Conservation (phyloP, 2,797 vertebrate species). For the Enteromius radiatus region DNA sequence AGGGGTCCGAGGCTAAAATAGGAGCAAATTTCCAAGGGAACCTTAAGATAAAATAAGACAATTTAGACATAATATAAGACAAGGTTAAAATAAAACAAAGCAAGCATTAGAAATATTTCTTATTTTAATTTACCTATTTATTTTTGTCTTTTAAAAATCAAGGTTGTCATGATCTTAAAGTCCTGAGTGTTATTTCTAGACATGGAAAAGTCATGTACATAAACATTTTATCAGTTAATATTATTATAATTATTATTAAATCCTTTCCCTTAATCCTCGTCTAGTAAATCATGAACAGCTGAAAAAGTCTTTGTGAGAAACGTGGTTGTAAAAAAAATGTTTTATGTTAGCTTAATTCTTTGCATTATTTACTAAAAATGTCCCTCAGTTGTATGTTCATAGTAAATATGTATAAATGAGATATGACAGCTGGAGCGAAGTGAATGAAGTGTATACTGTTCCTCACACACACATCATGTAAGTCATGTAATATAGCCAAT, state of each 20-base stretch:
- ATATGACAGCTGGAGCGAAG: background rate
- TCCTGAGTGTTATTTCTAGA: background rate
- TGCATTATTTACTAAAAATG: background rate
- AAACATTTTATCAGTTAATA: background rate
- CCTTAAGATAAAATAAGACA: background rate
- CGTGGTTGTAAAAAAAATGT: background rate
- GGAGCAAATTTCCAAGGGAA: background rate
- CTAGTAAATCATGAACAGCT: background rate
- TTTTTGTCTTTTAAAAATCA: background rate
- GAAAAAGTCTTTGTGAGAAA: background rate
- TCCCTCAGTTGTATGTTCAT: background rate
- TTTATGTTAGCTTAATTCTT: constrained; percentile 5
- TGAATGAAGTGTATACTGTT: background rate
- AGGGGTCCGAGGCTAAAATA: background rate
- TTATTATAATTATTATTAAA: background rate
- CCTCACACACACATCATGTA: background rate
- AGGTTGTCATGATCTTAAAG: background rate
- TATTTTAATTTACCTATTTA: background rate
- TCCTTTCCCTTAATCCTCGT: background rate
- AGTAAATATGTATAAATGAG: background rate
- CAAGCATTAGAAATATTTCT: background rate
- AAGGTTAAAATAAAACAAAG: background rate
- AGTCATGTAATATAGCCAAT: background rate
- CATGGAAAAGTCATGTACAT: background rate
- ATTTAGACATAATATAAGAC: too few species aligned